Base-by-base conservation (phyloP, 1,140 invertebrate species). In the Tribolium castaneum region DNA sequence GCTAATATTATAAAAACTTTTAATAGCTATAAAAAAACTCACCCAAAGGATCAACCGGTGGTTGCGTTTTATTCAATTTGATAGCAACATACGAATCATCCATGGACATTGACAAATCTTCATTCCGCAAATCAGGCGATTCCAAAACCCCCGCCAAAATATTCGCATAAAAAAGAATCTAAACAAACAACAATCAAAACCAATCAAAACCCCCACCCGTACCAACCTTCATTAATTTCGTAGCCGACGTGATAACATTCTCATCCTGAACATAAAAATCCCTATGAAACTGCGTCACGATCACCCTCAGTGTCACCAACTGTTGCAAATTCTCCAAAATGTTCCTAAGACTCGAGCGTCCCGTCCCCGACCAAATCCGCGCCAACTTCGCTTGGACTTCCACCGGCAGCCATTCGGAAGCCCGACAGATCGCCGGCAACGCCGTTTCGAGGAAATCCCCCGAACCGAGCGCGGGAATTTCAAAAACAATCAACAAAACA, bases 161-260 rank as follows among this genome's bases (percentile, higher is more conserved):
- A 86, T 93, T 97, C 16, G 96, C 96, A 88, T 97, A 97, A 85
- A 96, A 98, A 0, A 97, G 87, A 86, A 98, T 93, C 91, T 95
- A 88, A 84, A 90, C 87, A 73, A 80, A 34, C 3, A 14, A 45
- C 76, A 51, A 54, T 66, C 35, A 78, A 49, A 72, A 49, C n/a
- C 9, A 51, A 59, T 25, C 13, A 14, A 7, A 56, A 52, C 45
- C 13, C 6, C 30, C 5, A 70, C 19, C 22, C 39, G 3, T 14
- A 22, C 3, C 79, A 83, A 92, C 92, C 88, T 95, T 95, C 90
- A 95, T 94, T 14, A 95, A 88, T 90, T 94, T 95, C 12, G 94
- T 96, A 7, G 95, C 92, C 72, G 92, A 91, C 12, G 93, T 94
- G 52, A 97, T 93, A 76, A 91, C 90, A 22, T 93, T 91, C 59